These are phyloP conservation scores for Chromobotia macracanthus DNA, from an alignment of 2,797 vertebrate species.

Conservation along the genomic window DNA sequence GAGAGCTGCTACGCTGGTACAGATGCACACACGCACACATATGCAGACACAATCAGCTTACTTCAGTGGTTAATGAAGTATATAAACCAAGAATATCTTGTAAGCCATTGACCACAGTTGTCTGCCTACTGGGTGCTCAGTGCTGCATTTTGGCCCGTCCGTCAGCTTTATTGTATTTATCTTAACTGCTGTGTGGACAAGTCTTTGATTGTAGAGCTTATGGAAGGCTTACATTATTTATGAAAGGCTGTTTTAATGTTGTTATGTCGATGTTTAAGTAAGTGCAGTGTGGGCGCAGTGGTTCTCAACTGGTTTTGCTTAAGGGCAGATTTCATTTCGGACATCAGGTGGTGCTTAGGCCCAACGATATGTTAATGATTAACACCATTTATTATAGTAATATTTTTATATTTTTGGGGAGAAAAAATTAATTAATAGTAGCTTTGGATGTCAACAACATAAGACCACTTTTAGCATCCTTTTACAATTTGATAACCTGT, in stretches of 20 bases:
- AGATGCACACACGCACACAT: not conserved
- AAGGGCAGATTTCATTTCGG: no score
- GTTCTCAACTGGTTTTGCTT: not conserved
- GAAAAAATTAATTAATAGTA: not conserved
- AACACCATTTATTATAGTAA: not conserved
- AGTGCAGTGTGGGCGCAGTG: not conserved
- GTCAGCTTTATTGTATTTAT: slow-evolving; percentile 7
- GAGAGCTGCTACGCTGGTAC: slow-evolving; percentile 2
- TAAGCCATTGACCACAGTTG: slow-evolving; percentile 40
- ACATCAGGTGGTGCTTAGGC: no score
- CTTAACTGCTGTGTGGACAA: slow-evolving; percentile 7
- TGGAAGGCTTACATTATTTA: not conserved
- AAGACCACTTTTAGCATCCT: not conserved
- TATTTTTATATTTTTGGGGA: no score
- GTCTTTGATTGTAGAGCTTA: slow-evolving; percentile 7
- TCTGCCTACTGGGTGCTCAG: slow-evolving; percentile 34
- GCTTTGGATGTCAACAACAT: not conserved
- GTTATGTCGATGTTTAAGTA: not conserved
- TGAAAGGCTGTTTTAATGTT: not conserved
- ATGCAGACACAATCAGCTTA: slow-evolving; percentile 41
- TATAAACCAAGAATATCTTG: slow-evolving; percentile 52
- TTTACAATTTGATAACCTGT: no score
- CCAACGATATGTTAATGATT: not conserved
- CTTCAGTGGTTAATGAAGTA: slow-evolving; percentile 56
- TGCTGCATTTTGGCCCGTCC: slow-evolving; percentile 34